phyloP scores from a whole-genome alignment of 2,797 vertebrate species.

The Leucoraja ocellata region DNA sequence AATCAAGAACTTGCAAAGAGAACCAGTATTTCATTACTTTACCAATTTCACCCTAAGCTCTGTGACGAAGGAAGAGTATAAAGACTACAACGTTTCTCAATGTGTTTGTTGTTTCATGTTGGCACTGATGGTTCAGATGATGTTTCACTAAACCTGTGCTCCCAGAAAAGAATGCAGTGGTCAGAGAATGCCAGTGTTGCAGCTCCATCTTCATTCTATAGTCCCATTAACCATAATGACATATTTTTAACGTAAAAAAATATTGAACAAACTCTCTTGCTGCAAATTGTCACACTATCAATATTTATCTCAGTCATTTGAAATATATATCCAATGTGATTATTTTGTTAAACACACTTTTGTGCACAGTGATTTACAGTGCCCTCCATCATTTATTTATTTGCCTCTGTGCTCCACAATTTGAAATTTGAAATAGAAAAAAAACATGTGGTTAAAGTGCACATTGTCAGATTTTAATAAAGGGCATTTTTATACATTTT shows the following conservation, averaged over 20 bases:
- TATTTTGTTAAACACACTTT: neutral
- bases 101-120: neutral
- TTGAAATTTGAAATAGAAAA: no score
- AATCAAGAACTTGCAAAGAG: no score
- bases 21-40: neutral
- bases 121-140: neutral
- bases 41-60: neutral
- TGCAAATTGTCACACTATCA: neutral
- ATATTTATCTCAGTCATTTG: neutral
- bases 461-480: no score
- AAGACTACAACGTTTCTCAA: neutral
- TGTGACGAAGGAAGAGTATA: neutral
- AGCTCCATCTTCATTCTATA: neutral
- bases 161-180: neutral
- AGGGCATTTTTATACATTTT: no score
- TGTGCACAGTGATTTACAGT: neutral
- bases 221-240: neutral
- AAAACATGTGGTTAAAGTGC: no score
- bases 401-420: no score
- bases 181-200: neutral
- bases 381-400: no score
- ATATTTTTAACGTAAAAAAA: neutral
- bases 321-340: neutral
- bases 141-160: neutral
- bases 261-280: neutral